These are phyloP conservation scores for Pseudochirops cupreus DNA, from an alignment of 2,797 vertebrate species.

Conservation along the genomic window DNA sequence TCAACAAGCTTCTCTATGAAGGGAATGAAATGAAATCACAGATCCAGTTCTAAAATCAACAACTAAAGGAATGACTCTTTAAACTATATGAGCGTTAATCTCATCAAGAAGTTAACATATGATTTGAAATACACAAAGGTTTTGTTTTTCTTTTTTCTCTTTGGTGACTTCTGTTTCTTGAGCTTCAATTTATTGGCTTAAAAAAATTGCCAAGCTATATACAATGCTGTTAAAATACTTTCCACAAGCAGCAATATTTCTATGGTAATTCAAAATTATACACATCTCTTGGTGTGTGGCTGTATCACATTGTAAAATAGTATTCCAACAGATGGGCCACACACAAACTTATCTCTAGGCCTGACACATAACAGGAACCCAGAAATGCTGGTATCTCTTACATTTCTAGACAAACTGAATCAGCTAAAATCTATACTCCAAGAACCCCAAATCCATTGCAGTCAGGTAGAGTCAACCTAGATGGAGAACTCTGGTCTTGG, in stretches of 20 bases:
- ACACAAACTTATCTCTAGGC: neutral
- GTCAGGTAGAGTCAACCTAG: neutral
- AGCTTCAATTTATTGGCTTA: neutral
- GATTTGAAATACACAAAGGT: slow-evolving; percentile 27
- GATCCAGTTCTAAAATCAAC: neutral
- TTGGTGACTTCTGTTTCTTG: neutral
- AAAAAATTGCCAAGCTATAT: neutral
- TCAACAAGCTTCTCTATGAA: neutral
- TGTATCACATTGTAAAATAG: slow-evolving; percentile 19
- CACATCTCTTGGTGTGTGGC: neutral
- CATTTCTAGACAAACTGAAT: neutral
- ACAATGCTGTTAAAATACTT: slow-evolving; percentile 37
- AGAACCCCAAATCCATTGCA: neutral
- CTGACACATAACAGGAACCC: neutral
- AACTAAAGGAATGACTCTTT: neutral
- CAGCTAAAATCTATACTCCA: neutral
- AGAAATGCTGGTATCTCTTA: neutral
- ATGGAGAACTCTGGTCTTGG: neutral
- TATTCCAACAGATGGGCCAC: neutral
- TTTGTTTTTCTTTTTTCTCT: slow-evolving; percentile 28
- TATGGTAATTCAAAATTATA: neutral
- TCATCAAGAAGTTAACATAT: neutral
- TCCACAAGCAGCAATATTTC: neutral
- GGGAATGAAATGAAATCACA: neutral
- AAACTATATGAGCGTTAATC: neutral